Base-by-base conservation (phyloP, 2,797 vertebrate genomes). In the Leptatherina wallacei region DNA sequence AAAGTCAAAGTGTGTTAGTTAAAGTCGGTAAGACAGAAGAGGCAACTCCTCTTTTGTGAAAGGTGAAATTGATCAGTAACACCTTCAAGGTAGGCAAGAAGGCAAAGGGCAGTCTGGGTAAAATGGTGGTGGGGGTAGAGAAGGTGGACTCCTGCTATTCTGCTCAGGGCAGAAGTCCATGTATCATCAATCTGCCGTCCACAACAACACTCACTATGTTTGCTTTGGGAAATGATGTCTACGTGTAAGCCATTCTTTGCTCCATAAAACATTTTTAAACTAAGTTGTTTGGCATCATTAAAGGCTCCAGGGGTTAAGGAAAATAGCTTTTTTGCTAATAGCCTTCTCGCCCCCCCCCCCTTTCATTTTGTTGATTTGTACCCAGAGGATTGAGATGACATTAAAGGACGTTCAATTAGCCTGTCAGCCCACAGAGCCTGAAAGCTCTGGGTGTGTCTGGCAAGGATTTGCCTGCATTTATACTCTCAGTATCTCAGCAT, bases 381-480 rank as follows among this genome's bases (percentile, higher is more conserved):
- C 58, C 61, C 74, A 4, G 54, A 72, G 63, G 83, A 73, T 69
- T 62, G 44, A 35, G 22, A 58, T 67, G 52, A 83, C 73, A 22
- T 82, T 77, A 78, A 20, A 6, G 14, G 60, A 51, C 1, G 8
- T 77, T 84, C 59, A 9, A 75, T 85, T 59, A 62, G 60, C 49
- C 9, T 4, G 4, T 55, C 13, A 62, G 52, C 2, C 22, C 18
- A 6, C 30, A 33, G 27, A 20, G 24, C 30, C 54, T 61, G 24
- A 75, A 66, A 72, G 73, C 71, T 38, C 20, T 40, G 57, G 54
- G 56, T 24, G 56, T 7, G 65, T 35, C 64, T 60, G 4, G 2
- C 22, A 6, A 30, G n/a, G 8, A 30, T 67, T 24, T 24, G n/a
- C 30, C 6, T 59, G 20, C 10, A 1, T 5, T 51, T 44, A 16